Base-by-base conservation (phyloP, 2,797 vertebrate species). In the Novumbra hubbsi region DNA sequence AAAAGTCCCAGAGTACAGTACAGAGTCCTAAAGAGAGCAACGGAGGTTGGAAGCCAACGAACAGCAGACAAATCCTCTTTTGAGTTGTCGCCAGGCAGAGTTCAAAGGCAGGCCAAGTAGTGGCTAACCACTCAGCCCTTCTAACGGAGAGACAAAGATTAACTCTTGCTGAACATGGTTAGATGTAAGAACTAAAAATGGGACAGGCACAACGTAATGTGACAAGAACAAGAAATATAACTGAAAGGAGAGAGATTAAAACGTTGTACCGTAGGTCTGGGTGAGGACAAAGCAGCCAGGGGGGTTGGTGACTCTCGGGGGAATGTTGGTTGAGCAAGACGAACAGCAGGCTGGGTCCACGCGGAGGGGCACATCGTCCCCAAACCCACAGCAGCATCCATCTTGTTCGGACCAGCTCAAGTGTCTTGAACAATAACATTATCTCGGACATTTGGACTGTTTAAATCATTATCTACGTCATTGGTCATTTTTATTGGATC, bases 61-160 rank as follows among this genome's bases (percentile, higher is more conserved):
- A 83, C 88, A 90, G 74, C 86, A 86, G 88, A 81, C 88, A 92
- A 92, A 92, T 89, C 91, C 88, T 83, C 84, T 80, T 90, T 81
- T 83, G 82, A 85, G 83, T 83, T 66, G 71, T 75, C 48, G 87
- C 90, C 91, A 90, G 91, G 83, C 79, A 74, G 83, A 82, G 90
- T 90, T 90, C 86, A 83, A 79, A 82, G 86, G 88, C 90, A 92
- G 74, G 85, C 90, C 87, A 88, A 89, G 85, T 84, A 82, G 84
- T 76, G 84, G 89, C 92, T 82, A 84, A 91, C 90, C 88, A 67
- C 87, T 74, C 72, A 80, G 87, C 86, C 90, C 89, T 90, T 87
- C 83, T 87, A 84, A 88, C 55, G 77, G 73, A 83, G 76, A 84
- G 75, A 85, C 81, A 83, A 77, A 75, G 82, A 75, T 77, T 78